Percentiles rank a stretch among this genome's conserved stretches.
Evolutionary conservation across 2,113 vertebrate genomes (phyloP).

Genomic region (Hippocampus barbouri): DNA sequence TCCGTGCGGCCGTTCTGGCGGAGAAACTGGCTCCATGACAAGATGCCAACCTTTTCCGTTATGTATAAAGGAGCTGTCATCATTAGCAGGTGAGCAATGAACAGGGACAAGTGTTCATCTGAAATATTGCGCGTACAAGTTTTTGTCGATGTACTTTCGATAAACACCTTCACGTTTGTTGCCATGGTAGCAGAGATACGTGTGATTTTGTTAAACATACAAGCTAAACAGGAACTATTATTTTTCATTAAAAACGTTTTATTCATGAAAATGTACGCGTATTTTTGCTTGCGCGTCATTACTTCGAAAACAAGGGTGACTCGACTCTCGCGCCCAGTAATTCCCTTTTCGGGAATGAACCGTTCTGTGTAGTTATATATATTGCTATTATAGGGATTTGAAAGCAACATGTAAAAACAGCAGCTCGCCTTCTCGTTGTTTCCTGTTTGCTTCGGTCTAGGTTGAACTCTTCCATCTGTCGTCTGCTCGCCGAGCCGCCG

Average conservation of each 20-base stretch:
- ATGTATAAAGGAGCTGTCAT: conserved; percentile 81
- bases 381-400: neutral
- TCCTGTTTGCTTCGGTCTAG: neutral
- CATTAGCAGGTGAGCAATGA: conserved; percentile 76
- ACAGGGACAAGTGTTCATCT: neutral
- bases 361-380: neutral
- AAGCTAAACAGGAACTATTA: neutral
- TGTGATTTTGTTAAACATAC: neutral
- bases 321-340: neutral
- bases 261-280: neutral
- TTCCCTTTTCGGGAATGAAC: neutral
- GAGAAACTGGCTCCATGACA: conserved; percentile 42
- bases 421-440: neutral
- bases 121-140: neutral
- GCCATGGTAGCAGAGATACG: neutral
- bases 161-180: neutral
- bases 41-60: conserved; percentile 79
- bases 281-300: neutral
- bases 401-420: neutral
- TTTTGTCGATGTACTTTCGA: neutral
- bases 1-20: neutral
- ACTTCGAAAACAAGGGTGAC: neutral
- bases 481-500: neutral
- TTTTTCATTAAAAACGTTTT: neutral
- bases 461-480: conserved; percentile 14